phyloP scores from a whole-genome alignment of 2,888 invertebrate species.

The Cheilosia vulpina region DNA sequence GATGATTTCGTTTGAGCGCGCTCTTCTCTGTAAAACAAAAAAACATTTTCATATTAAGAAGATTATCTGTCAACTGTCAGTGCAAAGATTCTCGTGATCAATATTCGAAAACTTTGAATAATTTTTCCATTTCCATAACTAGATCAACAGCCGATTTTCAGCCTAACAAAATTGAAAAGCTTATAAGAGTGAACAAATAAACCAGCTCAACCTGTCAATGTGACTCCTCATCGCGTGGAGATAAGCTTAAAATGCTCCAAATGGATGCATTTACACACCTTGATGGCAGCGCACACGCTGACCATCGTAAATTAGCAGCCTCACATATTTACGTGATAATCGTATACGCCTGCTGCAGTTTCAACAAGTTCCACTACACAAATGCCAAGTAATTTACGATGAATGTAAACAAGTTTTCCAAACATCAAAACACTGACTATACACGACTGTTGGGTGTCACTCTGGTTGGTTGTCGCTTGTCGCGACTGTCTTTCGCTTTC shows the following conservation, averaged over 20 bases:
- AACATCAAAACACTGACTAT: conserved; percentile 41
- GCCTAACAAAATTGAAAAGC: conserved; percentile 7
- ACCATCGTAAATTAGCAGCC: conserved; percentile 67
- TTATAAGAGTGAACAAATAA: conserved; percentile 4
- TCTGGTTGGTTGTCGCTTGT: conserved; percentile 13
- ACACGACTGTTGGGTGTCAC: conserved; percentile 40
- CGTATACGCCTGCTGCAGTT: conserved; percentile 29
- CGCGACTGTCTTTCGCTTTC: conserved; percentile 63
- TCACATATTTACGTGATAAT: conserved; percentile 61
- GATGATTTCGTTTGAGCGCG: neutral
- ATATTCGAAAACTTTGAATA: conserved; percentile 38
- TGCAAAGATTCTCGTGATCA: neutral
- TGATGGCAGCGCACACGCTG: conserved; percentile 34
- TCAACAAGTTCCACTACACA: conserved; percentile 56
- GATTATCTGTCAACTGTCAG: neutral
- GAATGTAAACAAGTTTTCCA: conserved; percentile 66
- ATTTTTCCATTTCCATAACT: conserved; percentile 56
- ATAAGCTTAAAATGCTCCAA: conserved; percentile 34
- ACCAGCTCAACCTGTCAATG: conserved; percentile 58
- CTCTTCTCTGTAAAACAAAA: neutral
- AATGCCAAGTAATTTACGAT: conserved; percentile 59
- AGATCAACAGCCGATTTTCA: conserved; percentile 44
- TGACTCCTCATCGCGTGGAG: neutral
- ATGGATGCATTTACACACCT: conserved; percentile 57
- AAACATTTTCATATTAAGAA: neutral